These are phyloP conservation scores for Leucoraja ocellata DNA, from an alignment of 2,797 vertebrate genomes.

Conservation along the genomic window DNA sequence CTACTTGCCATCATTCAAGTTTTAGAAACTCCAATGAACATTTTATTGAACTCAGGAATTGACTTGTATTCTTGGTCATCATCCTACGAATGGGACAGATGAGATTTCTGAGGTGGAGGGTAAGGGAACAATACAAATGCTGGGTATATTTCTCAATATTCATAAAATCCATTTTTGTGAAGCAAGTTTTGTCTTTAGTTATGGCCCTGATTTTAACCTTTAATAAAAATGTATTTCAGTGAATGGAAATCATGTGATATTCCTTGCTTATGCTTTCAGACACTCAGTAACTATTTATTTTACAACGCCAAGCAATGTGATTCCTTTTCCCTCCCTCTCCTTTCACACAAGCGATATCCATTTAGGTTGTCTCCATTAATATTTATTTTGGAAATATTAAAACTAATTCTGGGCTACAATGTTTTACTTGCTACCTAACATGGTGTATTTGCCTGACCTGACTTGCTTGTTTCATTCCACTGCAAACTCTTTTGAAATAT, in stretches of 20 bases:
- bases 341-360: background rate
- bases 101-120: background rate
- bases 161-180: background rate
- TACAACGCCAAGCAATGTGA: background rate
- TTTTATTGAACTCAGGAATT: background rate
- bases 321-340: background rate
- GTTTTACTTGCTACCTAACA: background rate
- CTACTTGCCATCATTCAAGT: background rate
- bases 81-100: background rate
- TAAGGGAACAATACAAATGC: background rate
- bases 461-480: background rate
- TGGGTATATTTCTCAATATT: background rate
- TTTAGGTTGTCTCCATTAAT: background rate
- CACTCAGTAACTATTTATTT: background rate
- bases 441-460: background rate
- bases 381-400: conserved; percentile 2
- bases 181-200: background rate
- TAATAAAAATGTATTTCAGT: background rate
- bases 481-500: background rate
- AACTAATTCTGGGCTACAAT: background rate
- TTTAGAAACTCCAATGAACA: background rate
- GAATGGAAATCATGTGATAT: background rate
- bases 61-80: background rate
- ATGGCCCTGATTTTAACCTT: background rate
- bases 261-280: background rate